Percentiles rank a stretch among this genome's conserved stretches.
Conservation (phyloP, 2,797 vertebrate genomes). For the Falco peregrinus region DNA sequence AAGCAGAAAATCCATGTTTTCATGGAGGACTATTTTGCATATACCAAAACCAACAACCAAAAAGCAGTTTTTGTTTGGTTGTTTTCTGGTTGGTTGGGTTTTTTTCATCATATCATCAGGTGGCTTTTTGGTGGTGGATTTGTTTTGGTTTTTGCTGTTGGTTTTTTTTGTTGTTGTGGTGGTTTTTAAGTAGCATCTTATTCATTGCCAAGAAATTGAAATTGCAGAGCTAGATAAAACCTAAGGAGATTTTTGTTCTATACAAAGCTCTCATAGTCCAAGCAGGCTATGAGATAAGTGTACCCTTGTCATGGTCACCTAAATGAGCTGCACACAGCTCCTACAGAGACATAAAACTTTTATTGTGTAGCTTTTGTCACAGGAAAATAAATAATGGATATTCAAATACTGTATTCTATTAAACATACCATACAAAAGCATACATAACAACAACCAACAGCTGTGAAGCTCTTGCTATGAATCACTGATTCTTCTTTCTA, state of each 20-base stretch:
- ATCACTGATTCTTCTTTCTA: not conserved
- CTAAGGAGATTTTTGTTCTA: not conserved
- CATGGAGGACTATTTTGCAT: not conserved
- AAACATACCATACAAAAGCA: not conserved
- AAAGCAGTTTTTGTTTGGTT: not conserved
- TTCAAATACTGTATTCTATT: not conserved
- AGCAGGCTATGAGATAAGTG: not conserved
- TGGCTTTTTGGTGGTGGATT: not conserved
- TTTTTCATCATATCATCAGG: not conserved
- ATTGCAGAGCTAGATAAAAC: not conserved
- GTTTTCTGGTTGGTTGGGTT: fast-evolving
- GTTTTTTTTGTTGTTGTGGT: not conserved
- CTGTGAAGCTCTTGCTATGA: not conserved
- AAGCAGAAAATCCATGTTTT: not conserved
- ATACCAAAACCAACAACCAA: not conserved
- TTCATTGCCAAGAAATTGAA: not conserved
- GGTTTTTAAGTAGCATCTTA: not conserved
- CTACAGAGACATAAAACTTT: not conserved
- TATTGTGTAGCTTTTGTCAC: not conserved
- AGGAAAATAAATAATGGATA: not conserved
- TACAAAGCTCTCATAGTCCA: not conserved
- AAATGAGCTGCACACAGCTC: not conserved
- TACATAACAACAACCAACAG: not conserved
- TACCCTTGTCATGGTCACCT: not conserved
- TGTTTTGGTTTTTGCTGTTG: not conserved